phyloP scores from a whole-genome alignment of 2,797 vertebrate genomes.

The Propithecus deckenii region DNA sequence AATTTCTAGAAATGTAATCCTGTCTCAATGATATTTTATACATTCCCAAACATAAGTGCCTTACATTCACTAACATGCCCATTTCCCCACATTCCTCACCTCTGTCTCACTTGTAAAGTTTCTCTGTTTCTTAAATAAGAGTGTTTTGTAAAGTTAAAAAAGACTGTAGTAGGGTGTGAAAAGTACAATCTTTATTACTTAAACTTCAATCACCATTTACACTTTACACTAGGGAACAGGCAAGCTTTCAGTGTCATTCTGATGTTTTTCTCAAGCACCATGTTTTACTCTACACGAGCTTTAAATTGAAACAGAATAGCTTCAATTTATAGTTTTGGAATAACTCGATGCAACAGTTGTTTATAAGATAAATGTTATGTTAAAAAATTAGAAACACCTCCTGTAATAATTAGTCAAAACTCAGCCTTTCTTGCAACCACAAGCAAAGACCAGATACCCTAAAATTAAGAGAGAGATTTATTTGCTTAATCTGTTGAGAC shows the following conservation, averaged over 20 bases:
- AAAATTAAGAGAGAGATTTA: not conserved
- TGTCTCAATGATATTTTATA: not conserved
- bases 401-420: not conserved
- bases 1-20: conserved; percentile 17
- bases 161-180: not conserved
- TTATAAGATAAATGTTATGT: not conserved
- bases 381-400: not conserved
- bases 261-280: not conserved
- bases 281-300: not conserved
- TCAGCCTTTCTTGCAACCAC: not conserved
- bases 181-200: not conserved
- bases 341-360: not conserved
- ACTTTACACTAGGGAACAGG: not conserved
- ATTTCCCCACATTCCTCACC: not conserved
- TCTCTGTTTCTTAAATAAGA: not conserved
- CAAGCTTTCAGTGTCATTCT: not conserved
- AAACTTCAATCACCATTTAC: not conserved
- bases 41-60: not conserved
- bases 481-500: not conserved
- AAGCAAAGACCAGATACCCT: not conserved
- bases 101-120: not conserved
- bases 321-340: not conserved
- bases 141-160: not conserved
- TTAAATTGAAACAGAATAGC: not conserved
- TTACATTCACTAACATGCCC: not conserved